These are phyloP conservation scores for Laticauda laticaudata DNA, from an alignment of 2,113 vertebrate genomes.

Conservation along the genomic window DNA sequence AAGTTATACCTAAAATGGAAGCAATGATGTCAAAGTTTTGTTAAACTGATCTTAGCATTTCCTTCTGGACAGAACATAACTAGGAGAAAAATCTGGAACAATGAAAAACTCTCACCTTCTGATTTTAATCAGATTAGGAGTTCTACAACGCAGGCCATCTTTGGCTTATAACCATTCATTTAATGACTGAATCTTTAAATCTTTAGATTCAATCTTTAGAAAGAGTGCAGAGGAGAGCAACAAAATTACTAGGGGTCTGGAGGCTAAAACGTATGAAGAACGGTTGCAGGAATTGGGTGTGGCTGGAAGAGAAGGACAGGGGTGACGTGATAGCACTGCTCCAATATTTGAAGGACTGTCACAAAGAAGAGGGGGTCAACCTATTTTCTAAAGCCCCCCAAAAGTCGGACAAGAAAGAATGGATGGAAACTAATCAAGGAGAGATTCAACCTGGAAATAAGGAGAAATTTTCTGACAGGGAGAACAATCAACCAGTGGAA, in stretches of 20 bases:
- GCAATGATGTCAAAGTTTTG: neutral
- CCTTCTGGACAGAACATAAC: neutral
- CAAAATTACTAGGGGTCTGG: neutral
- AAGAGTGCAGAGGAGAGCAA: neutral
- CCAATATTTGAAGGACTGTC: neutral
- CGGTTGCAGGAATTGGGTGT: neutral
- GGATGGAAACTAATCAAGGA: neutral
- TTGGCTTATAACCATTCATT: too few species aligned
- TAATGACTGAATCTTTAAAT: too few species aligned
- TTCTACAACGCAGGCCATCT: neutral
- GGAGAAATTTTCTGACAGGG: neutral
- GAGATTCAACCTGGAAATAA: neutral
- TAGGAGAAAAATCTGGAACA: neutral
- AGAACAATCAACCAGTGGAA: neutral
- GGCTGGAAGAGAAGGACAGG: neutral
- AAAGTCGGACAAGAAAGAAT: neutral
- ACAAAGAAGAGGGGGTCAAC: neutral
- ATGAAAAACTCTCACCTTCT: neutral
- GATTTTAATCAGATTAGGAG: neutral
- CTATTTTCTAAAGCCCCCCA: neutral
- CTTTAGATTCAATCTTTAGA: neutral
- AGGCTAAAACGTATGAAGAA: neutral
- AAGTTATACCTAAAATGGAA: neutral
- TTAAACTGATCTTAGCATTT: neutral
- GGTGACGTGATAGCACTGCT: neutral